These are phyloP conservation scores for Desoria tigrina DNA, from an alignment of 2,888 invertebrate genomes.

Conservation along the genomic window DNA sequence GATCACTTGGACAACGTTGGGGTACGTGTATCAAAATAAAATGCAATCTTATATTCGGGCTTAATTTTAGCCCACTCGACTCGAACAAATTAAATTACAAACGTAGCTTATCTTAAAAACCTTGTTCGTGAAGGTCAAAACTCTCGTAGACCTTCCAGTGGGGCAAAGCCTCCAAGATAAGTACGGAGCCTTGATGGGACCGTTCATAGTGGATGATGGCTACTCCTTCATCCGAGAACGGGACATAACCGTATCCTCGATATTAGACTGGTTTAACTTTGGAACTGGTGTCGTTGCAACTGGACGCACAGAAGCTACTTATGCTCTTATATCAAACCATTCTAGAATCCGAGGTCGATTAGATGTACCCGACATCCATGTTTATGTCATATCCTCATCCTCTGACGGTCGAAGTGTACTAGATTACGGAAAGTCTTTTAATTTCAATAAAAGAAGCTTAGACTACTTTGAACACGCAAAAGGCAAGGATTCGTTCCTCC, in stretches of 20 bases:
- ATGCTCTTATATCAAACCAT: slow-evolving; percentile 14
- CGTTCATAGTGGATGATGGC: slow-evolving; percentile 28
- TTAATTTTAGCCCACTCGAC: too few relatives aligned
- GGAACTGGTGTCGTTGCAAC: slow-evolving; percentile 16
- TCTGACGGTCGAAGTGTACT: slow-evolving; percentile 18
- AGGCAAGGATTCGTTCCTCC: slow-evolving; percentile 32
- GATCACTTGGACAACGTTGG: slow-evolving; percentile 19
- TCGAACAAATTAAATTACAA: background rate
- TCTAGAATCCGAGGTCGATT: slow-evolving; percentile 8
- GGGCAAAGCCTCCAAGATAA: slow-evolving; percentile 32
- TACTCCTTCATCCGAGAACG: slow-evolving; percentile 23
- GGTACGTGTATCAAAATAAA: slow-evolving; percentile 13
- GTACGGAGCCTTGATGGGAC: slow-evolving; percentile 32
- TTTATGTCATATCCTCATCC: slow-evolving; percentile 29
- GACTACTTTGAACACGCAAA: slow-evolving; percentile 16
- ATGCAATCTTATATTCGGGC: background rate
- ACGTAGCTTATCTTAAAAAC: background rate
- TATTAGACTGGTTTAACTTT: slow-evolving; percentile 8
- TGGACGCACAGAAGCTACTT: slow-evolving; percentile 25
- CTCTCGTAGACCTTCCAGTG: slow-evolving; percentile 28
- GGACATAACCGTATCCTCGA: slow-evolving; percentile 5
- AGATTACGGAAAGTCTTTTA: slow-evolving; percentile 28
- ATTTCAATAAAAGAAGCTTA: slow-evolving; percentile 21
- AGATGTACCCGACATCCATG: slow-evolving; percentile 29
- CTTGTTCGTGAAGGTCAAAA: slow-evolving; percentile 18